Evolutionary conservation across 1,140 invertebrate species (phyloP).

Genomic region (Zaprionus ornatus): DNA sequence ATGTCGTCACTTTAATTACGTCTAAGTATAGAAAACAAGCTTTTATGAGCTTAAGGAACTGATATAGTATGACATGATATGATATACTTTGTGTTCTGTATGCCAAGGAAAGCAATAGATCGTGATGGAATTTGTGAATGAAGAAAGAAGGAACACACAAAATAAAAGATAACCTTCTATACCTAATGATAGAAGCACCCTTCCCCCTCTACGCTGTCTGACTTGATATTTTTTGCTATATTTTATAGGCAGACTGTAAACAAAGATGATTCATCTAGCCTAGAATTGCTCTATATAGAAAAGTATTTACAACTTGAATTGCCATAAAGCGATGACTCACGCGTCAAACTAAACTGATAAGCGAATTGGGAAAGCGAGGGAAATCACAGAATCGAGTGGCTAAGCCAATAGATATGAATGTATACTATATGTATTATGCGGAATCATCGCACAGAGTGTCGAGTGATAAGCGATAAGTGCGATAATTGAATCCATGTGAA

Average conservation of each 20-base stretch:
- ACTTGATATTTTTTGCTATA: neutral
- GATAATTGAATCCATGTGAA: neutral
- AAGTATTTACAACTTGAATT: constrained; percentile 4
- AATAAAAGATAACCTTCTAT: neutral
- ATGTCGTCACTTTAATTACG: neutral
- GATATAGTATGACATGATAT: neutral
- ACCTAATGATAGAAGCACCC: neutral
- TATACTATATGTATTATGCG: neutral
- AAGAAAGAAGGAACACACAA: neutral
- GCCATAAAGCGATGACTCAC: constrained; percentile 14
- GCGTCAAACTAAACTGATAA: constrained; percentile 5
- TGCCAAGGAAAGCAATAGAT: neutral
- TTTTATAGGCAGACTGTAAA: neutral
- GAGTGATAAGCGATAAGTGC: neutral
- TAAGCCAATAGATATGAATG: neutral
- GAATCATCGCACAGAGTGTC: neutral
- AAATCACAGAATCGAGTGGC: constrained; percentile 16
- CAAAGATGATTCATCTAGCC: constrained; percentile 19
- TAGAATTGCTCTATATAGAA: constrained; percentile 11
- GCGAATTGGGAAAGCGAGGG: neutral
- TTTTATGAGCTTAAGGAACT: neutral
- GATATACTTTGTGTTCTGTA: neutral
- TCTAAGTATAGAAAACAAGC: neutral
- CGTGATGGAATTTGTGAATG: neutral
- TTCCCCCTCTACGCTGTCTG: neutral